A percentile compares a stretch with the other conserved stretches of the same genome.
Evolutionary conservation across 2,113 vertebrate genomes (phyloP).

Genomic region (Hydrolagus affinis): DNA sequence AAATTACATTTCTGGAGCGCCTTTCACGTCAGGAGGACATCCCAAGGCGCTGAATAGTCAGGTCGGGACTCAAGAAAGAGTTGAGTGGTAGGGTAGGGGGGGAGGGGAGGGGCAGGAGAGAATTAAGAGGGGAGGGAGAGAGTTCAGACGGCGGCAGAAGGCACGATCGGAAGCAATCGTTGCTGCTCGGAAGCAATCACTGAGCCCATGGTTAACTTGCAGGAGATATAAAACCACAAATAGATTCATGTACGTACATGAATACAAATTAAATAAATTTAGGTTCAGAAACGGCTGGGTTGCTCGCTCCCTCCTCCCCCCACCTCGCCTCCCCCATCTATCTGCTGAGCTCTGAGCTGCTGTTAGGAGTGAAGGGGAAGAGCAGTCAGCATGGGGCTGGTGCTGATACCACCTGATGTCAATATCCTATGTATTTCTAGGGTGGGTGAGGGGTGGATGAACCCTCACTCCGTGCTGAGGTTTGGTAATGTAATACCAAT

Average conservation of each 20-base stretch:
- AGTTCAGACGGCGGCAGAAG: too few species aligned
- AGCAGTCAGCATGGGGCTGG: background rate
- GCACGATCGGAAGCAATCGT: too few species aligned
- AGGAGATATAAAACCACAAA: too few species aligned
- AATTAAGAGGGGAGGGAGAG: too few species aligned
- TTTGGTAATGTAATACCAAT: background rate
- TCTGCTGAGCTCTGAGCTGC: background rate
- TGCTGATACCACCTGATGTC: constrained; percentile 17
- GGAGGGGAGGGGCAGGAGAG: too few species aligned
- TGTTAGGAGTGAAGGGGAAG: constrained; percentile 13
- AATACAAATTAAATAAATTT: background rate
- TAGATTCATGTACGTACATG: background rate
- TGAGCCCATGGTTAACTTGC: too few species aligned
- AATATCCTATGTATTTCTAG: constrained; percentile 9
- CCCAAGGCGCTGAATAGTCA: too few species aligned
- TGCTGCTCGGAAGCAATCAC: too few species aligned
- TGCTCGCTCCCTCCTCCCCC: background rate
- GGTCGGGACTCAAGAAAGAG: too few species aligned
- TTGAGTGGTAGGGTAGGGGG: too few species aligned
- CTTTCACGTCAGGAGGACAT: too few species aligned
- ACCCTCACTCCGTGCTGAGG: constrained; percentile 14
- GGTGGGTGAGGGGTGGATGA: background rate
- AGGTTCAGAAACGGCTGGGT: background rate
- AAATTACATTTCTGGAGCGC: too few species aligned
- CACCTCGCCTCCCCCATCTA: background rate